Percentiles rank a stretch among this genome's conserved stretches.
Evolutionary conservation across 2,113 vertebrate genomes (phyloP).

Genomic region (Oryzias curvinotus): DNA sequence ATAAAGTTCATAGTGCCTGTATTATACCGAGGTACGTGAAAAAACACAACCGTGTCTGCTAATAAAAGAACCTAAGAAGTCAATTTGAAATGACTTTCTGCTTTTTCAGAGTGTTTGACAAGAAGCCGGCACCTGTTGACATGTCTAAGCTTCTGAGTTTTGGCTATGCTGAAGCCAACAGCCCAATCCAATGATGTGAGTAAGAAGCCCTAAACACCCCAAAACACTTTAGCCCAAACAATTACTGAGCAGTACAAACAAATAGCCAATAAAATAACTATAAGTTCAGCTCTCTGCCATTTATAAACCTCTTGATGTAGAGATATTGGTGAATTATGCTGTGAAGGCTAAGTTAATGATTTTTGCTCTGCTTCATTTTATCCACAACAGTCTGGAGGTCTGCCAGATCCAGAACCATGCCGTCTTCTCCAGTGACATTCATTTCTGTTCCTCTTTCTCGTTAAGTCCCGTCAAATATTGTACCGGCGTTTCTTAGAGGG

Average conservation of each 20-base stretch:
- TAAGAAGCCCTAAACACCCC: constrained; percentile 26
- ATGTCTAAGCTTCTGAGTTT: constrained; percentile 78
- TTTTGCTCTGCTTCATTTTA: constrained; percentile 11
- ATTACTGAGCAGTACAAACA: constrained; percentile 10
- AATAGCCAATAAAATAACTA: constrained; percentile 21
- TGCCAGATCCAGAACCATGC: constrained; percentile 18
- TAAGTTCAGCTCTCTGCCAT: constrained; percentile 11
- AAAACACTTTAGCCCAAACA: no score
- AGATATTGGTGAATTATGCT: constrained; percentile 16
- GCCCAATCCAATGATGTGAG: constrained; percentile 28
- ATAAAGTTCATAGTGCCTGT: no score
- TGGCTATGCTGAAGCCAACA: constrained; percentile 66
- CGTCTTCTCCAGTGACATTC: constrained; percentile 2
- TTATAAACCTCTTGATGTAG: constrained; percentile 7
- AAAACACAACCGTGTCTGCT: no score
- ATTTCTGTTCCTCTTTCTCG: neutral
- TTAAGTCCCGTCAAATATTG: constrained; percentile 19
- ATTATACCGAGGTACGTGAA: no score
- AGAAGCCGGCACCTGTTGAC: constrained; percentile 65
- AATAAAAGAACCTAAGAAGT: no score
- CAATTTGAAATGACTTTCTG: constrained; percentile 3
- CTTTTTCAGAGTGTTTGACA: constrained; percentile 57
- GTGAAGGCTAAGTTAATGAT: constrained; percentile 7
- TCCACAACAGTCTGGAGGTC: constrained; percentile 47
- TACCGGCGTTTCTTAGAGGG: neutral